Evolutionary conservation across 2,113 vertebrate species (phyloP).

Genomic region (Sakesphorus luctuosus): DNA sequence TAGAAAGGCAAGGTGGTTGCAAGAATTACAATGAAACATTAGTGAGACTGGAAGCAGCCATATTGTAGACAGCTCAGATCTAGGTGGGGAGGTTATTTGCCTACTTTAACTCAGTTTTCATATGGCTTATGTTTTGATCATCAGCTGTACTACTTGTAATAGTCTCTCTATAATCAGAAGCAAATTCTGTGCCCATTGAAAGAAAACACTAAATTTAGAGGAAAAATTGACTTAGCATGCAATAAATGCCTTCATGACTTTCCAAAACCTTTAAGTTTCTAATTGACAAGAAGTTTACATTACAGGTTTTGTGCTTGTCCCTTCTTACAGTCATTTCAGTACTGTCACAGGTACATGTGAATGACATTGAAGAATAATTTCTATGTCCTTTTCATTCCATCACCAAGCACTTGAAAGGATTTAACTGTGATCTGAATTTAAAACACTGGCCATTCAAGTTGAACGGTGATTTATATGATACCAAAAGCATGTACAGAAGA

Average conservation of each 20-base stretch:
- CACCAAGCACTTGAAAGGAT: background rate
- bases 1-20: background rate
- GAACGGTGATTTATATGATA: background rate
- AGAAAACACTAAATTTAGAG: background rate
- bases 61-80: background rate
- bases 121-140: background rate
- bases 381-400: background rate
- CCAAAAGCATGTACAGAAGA: background rate
- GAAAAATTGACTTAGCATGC: background rate
- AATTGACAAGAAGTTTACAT: background rate
- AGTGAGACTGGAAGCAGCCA: background rate
- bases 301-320: background rate
- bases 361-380: background rate
- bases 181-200: background rate
- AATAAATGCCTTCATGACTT: background rate
- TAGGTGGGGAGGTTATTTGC: background rate
- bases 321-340: background rate
- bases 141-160: background rate
- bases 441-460: background rate
- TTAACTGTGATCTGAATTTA: background rate
- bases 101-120: background rate
- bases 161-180: background rate
- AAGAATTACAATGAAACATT: background rate
- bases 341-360: background rate
- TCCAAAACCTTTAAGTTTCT: background rate